These are phyloP conservation scores for Orthonevra nobilis DNA, from an alignment of 2,888 invertebrate species.

Conservation along the genomic window DNA sequence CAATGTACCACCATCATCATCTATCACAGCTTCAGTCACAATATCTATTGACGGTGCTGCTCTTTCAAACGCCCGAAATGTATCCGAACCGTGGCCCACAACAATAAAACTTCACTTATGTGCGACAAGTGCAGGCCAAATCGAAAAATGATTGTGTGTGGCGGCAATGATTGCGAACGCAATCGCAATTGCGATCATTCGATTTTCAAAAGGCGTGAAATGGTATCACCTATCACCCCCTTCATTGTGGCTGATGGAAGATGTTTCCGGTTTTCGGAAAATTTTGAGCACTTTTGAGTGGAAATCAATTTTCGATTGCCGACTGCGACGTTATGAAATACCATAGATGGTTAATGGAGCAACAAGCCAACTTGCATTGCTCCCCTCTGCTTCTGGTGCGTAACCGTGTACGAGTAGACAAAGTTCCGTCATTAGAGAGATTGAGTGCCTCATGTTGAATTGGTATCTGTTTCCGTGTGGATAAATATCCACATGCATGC, in stretches of 20 bases:
- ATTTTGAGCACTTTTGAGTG: constrained; percentile 3
- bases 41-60: neutral
- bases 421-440: constrained; percentile 26
- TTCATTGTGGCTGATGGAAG: neutral
- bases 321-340: constrained; percentile 13
- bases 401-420: constrained; percentile 21
- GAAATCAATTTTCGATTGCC: constrained; percentile 17
- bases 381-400: neutral
- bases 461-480: constrained; percentile 20
- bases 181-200: constrained; percentile 9
- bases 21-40: neutral
- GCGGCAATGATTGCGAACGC: neutral
- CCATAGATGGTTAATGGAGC: neutral
- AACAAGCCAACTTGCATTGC: constrained; percentile 16
- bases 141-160: constrained; percentile 14
- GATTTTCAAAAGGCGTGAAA: constrained; percentile 27
- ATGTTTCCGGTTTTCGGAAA: constrained; percentile 29
- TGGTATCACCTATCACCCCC: constrained; percentile 25
- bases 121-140: constrained; percentile 13
- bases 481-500: constrained; percentile 4
- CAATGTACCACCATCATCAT: neutral
- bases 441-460: constrained; percentile 12
- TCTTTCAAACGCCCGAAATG: constrained; percentile 4
- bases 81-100: constrained; percentile 2
- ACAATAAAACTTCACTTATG: constrained; percentile 17